Conservation (phyloP, 1,140 invertebrate genomes). For the Geopemphigus sp. region DNA sequence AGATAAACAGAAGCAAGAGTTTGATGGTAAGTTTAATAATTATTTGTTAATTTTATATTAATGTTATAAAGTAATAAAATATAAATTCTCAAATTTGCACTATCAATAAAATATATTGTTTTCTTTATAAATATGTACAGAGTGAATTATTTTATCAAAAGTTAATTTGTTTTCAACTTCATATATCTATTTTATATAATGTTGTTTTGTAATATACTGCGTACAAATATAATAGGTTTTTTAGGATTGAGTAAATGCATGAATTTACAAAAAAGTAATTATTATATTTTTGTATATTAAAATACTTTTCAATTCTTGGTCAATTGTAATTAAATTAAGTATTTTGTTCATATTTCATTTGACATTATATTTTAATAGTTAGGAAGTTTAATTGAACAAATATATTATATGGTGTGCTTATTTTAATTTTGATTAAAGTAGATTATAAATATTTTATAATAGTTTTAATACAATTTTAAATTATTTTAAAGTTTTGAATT, state of each 20-base stretch:
- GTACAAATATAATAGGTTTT: not conserved
- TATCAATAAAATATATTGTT: not conserved
- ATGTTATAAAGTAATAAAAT: not conserved
- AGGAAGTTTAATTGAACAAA: too few species aligned
- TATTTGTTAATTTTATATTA: not conserved
- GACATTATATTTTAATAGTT: not conserved
- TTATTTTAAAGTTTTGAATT: not conserved
- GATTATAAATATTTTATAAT: too few species aligned
- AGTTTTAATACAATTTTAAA: not conserved
- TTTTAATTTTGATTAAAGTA: too few species aligned
- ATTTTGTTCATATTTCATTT: not conserved
- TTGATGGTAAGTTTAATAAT: constrained; percentile 25
- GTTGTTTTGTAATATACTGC: not conserved
- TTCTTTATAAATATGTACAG: too few species aligned
- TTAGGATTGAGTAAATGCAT: not conserved
- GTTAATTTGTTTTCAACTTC: not conserved
- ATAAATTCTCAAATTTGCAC: not conserved
- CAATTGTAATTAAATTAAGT: not conserved
- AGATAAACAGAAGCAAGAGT: constrained; percentile 16
- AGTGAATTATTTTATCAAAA: too few species aligned
- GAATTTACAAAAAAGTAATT: not conserved
- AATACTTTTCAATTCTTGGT: not conserved
- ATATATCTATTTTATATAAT: too few species aligned
- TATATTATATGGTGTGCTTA: not conserved
- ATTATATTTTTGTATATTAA: not conserved